phyloP scores from a whole-genome alignment of 2,113 vertebrate species.

The Varanus salvator region DNA sequence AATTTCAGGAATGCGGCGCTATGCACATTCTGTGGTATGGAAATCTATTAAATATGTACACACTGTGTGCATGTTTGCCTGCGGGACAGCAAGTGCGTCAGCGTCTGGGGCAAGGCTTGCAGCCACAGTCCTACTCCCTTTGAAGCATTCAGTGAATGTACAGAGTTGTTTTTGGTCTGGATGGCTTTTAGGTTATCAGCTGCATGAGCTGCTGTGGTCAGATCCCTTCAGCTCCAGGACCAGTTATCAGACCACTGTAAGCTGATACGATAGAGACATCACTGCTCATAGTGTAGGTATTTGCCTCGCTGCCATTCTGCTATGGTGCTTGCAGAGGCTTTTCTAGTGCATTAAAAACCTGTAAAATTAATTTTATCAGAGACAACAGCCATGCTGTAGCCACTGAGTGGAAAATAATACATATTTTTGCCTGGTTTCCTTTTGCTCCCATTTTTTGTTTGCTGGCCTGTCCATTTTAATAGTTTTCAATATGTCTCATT shows the following conservation, averaged over 20 bases:
- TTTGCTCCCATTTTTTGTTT: conserved; percentile 54
- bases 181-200: background rate
- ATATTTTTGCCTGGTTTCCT: conserved; percentile 37
- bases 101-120: background rate
- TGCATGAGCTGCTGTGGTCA: background rate
- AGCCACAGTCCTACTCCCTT: background rate
- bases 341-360: background rate
- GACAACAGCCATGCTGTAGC: background rate
- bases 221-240: background rate
- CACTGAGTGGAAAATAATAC: background rate
- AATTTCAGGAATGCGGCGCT: too few relatives aligned
- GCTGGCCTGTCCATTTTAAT: conserved; percentile 66
- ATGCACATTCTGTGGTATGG: too few relatives aligned
- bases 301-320: background rate
- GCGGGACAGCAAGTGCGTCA: too few relatives aligned
- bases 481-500: conserved; percentile 73
- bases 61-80: too few relatives aligned
- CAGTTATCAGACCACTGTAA: background rate
- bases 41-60: too few relatives aligned
- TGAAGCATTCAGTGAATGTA: background rate
- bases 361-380: background rate
- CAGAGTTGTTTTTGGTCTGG: background rate
- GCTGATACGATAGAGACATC: background rate
- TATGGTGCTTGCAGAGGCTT: background rate
- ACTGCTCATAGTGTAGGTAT: background rate